phyloP scores from a whole-genome alignment of 2,888 invertebrate species.

The Drosophila paranaensis region DNA sequence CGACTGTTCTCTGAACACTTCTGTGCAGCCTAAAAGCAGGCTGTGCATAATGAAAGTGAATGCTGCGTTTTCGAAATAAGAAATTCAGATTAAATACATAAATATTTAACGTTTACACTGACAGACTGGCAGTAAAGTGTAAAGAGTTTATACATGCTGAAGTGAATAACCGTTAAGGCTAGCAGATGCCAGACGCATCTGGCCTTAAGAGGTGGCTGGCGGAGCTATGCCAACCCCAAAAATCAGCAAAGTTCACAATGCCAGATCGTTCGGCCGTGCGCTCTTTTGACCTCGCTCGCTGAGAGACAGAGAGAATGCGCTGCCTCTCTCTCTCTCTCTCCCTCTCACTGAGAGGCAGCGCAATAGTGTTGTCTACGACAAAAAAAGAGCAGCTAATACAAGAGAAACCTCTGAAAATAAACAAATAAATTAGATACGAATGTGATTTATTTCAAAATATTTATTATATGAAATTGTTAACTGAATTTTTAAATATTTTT shows the following conservation, averaged over 20 bases:
- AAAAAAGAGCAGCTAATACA: background rate
- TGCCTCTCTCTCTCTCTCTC: background rate
- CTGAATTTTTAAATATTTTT: too few species aligned
- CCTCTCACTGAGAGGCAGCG: background rate
- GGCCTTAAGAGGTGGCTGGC: background rate
- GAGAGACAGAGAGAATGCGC: background rate
- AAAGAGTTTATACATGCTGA: background rate
- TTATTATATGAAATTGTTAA: too few species aligned
- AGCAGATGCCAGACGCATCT: too few species aligned
- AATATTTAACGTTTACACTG: background rate
- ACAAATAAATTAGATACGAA: too few species aligned
- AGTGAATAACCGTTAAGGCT: background rate
- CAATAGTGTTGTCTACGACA: constrained; percentile 26
- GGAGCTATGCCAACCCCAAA: constrained; percentile 25
- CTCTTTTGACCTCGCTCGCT: background rate
- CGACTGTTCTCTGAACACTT: background rate
- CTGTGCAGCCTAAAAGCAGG: background rate
- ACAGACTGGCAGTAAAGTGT: background rate
- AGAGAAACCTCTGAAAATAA: too few species aligned
- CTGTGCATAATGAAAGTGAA: background rate
- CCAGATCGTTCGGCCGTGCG: background rate
- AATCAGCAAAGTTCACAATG: constrained; percentile 5
- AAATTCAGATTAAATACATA: too few species aligned
- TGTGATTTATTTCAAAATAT: too few species aligned
- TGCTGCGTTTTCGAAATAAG: background rate